These are phyloP conservation scores for Falco columbarius DNA, from an alignment of 2,797 vertebrate genomes.

Conservation along the genomic window DNA sequence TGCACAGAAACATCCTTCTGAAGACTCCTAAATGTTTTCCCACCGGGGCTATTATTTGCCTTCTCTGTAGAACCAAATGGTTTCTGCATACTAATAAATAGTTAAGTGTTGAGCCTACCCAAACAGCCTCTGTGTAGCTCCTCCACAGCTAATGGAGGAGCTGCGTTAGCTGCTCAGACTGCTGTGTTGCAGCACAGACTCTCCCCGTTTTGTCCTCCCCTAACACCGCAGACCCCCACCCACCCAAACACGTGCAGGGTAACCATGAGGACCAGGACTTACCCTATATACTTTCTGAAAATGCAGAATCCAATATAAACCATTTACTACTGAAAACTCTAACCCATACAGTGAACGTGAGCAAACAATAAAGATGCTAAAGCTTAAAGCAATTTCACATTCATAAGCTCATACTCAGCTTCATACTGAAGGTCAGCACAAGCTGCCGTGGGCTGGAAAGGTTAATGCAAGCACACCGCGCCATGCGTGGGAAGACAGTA, in stretches of 20 bases:
- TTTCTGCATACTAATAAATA: not conserved
- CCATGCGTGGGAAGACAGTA: not conserved
- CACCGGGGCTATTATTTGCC: not conserved
- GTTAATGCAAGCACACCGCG: accelerated
- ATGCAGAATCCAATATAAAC: not conserved
- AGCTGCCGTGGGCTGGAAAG: not conserved
- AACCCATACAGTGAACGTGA: not conserved
- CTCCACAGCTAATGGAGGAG: not conserved
- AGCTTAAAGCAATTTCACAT: not conserved
- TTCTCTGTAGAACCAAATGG: not conserved
- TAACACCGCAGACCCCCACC: not conserved
- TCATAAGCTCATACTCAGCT: not conserved
- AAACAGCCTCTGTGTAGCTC: not conserved
- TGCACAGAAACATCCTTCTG: not conserved
- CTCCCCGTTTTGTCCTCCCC: not conserved
- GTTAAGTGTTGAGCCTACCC: not conserved
- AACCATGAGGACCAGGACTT: not conserved
- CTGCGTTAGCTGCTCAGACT: no score
- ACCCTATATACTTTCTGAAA: not conserved
- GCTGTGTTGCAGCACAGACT: not conserved
- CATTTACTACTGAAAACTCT: not conserved
- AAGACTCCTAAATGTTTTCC: not conserved
- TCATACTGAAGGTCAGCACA: not conserved
- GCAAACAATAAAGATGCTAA: not conserved
- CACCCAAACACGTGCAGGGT: not conserved